Conservation (phyloP, 2,797 vertebrate species). For the Oreochromis mossambicus region DNA sequence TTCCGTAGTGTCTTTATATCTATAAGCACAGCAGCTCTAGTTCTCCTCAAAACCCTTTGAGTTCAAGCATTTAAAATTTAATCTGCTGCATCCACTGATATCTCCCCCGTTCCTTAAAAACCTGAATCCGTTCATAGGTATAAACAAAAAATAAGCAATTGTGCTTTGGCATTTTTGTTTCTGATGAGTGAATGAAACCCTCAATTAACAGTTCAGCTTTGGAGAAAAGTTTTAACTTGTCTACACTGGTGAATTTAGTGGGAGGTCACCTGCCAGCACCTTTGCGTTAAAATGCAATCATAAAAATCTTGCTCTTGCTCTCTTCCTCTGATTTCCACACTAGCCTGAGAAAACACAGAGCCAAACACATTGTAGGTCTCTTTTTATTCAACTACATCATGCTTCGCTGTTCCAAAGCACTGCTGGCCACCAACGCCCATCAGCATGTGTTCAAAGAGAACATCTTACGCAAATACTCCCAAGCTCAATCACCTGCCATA, state of each 20-base stretch:
- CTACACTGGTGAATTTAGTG: neutral
- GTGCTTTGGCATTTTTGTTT: neutral
- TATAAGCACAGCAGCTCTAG: neutral
- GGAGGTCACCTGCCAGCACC: neutral
- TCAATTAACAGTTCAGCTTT: neutral
- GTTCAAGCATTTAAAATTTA: neutral
- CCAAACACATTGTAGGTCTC: neutral
- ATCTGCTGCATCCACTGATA: neutral
- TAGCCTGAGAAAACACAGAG: neutral
- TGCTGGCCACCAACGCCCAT: constrained; percentile 28
- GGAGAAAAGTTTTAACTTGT: neutral
- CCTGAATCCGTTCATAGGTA: neutral
- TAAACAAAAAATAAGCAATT: neutral
- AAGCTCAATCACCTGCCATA: constrained; percentile 28
- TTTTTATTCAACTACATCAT: constrained; percentile 32
- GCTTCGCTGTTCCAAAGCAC: constrained; percentile 8
- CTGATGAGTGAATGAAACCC: neutral
- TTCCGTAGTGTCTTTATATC: neutral
- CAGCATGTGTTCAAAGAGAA: constrained; percentile 27
- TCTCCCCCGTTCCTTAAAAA: neutral
- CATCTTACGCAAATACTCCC: neutral
- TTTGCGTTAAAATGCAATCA: neutral
- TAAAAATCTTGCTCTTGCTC: neutral
- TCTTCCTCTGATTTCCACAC: neutral
- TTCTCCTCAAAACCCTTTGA: neutral